These are phyloP conservation scores for Tenebrio molitor DNA, from an alignment of 1,140 invertebrate genomes.

Conservation along the genomic window DNA sequence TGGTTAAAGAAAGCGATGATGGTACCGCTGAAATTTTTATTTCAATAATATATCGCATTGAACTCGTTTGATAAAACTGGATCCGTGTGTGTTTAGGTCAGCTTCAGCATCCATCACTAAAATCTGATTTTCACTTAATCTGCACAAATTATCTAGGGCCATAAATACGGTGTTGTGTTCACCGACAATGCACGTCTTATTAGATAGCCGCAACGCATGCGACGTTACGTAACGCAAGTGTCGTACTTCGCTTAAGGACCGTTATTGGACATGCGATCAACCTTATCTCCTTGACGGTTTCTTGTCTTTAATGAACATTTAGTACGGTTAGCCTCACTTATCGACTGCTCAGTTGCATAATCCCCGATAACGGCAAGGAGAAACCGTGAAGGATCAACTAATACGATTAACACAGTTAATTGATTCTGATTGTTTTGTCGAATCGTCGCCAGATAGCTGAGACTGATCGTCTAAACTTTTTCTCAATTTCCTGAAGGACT, in stretches of 20 bases:
- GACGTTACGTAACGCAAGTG: conserved; percentile 19
- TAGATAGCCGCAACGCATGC: conserved; percentile 31
- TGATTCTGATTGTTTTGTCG: conserved; percentile 13
- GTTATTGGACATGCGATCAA: conserved; percentile 38
- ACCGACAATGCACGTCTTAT: conserved; percentile 13
- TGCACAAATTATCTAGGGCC: background rate
- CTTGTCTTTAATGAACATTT: conserved; percentile 39
- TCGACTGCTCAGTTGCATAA: conserved; percentile 17
- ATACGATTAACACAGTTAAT: conserved; percentile 31
- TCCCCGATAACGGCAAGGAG: conserved; percentile 13
- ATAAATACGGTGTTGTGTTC: conserved; percentile 20
- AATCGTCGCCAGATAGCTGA: conserved; percentile 2
- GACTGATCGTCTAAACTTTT: background rate
- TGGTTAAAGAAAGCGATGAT: conserved; percentile 40
- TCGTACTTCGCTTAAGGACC: conserved; percentile 28
- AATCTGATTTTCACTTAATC: conserved; percentile 34
- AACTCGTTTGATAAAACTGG: conserved; percentile 22
- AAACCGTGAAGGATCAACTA: conserved; percentile 9
- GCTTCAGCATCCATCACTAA: background rate
- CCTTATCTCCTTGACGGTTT: conserved; percentile 36
- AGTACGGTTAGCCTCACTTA: conserved; percentile 31
- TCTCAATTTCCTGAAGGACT: conserved; percentile 1
- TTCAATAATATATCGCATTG: conserved; percentile 33
- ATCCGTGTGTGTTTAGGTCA: conserved; percentile 29
- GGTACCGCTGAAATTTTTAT: conserved; percentile 41